Conservation (phyloP, 2,888 invertebrate genomes). For the Lamellibrachia satsuma region DNA sequence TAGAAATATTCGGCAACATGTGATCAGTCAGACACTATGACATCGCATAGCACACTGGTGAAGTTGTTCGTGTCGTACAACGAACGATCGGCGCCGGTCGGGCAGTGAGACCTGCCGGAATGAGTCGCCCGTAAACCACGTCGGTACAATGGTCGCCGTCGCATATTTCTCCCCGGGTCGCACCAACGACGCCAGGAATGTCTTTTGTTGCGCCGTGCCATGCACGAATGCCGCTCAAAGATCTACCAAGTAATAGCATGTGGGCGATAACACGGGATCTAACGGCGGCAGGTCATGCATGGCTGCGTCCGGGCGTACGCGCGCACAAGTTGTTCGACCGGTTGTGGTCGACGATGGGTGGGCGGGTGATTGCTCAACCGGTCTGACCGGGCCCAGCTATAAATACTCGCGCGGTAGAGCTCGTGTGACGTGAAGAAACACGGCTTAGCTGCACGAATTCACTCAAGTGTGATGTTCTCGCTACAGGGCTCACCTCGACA, state of each 20-base stretch:
- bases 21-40: neutral
- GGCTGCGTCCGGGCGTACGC: neutral
- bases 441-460: neutral
- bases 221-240: neutral
- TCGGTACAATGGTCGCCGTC: neutral
- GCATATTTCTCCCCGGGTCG: neutral
- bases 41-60: neutral
- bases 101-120: neutral
- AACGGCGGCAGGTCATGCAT: neutral
- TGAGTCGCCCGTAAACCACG: neutral
- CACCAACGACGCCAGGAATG: neutral
- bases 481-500: neutral
- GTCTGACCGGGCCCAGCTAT: slow-evolving; percentile 5
- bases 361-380: slow-evolving; percentile 9
- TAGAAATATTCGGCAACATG: neutral
- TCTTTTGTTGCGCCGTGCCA: neutral
- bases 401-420: neutral
- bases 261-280: neutral
- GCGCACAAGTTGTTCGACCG: neutral
- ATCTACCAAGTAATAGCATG: neutral
- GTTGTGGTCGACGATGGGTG: neutral
- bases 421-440: neutral
- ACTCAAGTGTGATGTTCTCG: neutral
- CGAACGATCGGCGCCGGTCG: neutral
- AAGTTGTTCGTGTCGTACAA: neutral